Base-by-base conservation (phyloP, 2,113 vertebrate genomes). In the Ornithorhynchus anatinus region DNA sequence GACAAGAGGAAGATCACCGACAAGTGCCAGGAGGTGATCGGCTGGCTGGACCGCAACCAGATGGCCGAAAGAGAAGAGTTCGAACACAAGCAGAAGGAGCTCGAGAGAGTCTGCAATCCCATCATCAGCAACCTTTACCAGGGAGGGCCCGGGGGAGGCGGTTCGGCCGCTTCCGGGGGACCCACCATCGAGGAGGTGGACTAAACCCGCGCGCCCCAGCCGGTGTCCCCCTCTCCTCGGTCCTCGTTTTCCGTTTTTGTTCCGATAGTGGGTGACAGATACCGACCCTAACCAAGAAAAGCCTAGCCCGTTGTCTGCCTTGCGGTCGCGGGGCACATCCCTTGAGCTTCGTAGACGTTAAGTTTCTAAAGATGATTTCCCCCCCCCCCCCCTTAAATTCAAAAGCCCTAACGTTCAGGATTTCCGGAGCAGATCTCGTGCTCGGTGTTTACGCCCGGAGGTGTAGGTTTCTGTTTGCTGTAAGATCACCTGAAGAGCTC, bases 131-230 rank as follows among this genome's bases (percentile, higher is more conserved):
- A 93, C 77, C 84, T 95, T 73, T 94, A 94, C 89, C 94, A 93
- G 73, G 94, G 93, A 10, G 85, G 87, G 25, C 66, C 72, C 6
- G 89, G 89, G 59, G 87, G 92, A n/a, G 39, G 87, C 0, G 82
- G 85, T 0, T 80, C 91, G 0, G 92, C 88, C 69, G 71, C 57
- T 48, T 89, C 91, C 0, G 91, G 91, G 0, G 94, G 93, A 48
- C 94, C 94, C 0, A 95, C 94, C 76, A 95, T 95, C 0, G 94
- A 95, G 81, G 94, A 95, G 77, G 94, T 95, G 59, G 94, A 95
- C 77, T 95, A 93, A 88, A 58, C 62, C 84, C 78, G 72, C 61
- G 60, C 50, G 23, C 53, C 0, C 57, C 72, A 86, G 81, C 85
- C 82, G 81, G 64, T 69, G 84, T 84, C 90, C 90, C 91, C 79